Evolutionary conservation across 2,113 vertebrate genomes (phyloP).

Genomic region (Phoxinus phoxinus): DNA sequence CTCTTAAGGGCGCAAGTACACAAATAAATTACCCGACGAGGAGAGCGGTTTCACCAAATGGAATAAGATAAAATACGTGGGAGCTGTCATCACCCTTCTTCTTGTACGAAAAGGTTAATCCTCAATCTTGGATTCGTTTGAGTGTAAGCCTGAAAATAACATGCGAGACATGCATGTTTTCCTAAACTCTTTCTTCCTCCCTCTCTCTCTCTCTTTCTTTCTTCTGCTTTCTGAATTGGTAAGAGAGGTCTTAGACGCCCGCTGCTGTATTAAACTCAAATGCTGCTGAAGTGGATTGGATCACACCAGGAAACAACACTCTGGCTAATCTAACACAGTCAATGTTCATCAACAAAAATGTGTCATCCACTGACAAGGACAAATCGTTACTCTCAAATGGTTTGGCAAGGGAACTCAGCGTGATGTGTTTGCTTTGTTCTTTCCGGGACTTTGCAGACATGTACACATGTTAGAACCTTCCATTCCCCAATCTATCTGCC

Average conservation of each 20-base stretch:
- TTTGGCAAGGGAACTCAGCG: conserved; percentile 26
- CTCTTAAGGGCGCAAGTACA: conserved; percentile 52
- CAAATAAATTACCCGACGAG: conserved; percentile 42
- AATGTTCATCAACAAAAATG: conserved; percentile 47
- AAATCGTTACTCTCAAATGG: conserved; percentile 35
- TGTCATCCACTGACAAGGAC: conserved; percentile 45
- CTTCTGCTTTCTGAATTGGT: not conserved
- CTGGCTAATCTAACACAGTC: conserved; percentile 38
- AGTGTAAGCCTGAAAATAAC: conserved; percentile 52
- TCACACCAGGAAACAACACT: conserved; percentile 32
- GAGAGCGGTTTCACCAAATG: conserved; percentile 51
- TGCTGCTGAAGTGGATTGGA: conserved; percentile 39
- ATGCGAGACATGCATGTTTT: conserved; percentile 15
- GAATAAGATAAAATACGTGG: conserved; percentile 60
- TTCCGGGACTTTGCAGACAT: not conserved
- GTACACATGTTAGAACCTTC: not conserved
- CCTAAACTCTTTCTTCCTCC: not conserved
- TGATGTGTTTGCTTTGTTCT: conserved; percentile 26
- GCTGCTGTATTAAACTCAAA: conserved; percentile 44
- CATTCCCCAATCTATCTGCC: not conserved
- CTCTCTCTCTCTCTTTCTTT: not conserved
- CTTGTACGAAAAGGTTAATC: conserved; percentile 66
- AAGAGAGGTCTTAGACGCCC: conserved; percentile 29
- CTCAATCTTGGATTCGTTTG: conserved; percentile 63
- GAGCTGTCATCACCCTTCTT: conserved; percentile 61